Evolutionary conservation across 2,888 invertebrate genomes (phyloP).

Genomic region (Eulithis prunata): DNA sequence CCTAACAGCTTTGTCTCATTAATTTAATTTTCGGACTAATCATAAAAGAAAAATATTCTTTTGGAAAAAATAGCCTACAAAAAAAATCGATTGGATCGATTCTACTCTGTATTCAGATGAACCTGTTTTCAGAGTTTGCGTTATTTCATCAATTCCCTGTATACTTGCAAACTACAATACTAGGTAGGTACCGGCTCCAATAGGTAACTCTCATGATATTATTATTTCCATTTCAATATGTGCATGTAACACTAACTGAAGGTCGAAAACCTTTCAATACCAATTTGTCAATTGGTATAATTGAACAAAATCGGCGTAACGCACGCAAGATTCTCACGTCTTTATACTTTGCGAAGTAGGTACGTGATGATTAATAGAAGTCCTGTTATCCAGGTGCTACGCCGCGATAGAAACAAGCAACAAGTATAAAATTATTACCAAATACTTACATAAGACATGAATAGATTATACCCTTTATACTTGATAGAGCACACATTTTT

Average conservation of each 20-base stretch:
- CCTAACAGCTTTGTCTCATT: neutral
- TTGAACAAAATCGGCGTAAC: conserved; percentile 58
- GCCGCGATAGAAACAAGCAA: neutral
- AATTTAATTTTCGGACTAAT: too few relatives aligned
- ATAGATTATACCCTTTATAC: neutral
- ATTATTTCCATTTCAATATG: conserved; percentile 38
- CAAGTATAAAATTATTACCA: neutral
- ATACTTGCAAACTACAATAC: too few relatives aligned
- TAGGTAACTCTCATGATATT: conserved; percentile 42
- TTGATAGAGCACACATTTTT: conserved; percentile 25
- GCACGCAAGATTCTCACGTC: conserved; percentile 60
- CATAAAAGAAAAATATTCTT: too few relatives aligned
- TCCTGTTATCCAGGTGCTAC: conserved; percentile 16
- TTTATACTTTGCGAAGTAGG: conserved; percentile 32
- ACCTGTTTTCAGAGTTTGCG: too few relatives aligned
- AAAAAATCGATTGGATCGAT: too few relatives aligned
- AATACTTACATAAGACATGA: neutral
- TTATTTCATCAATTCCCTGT: too few relatives aligned
- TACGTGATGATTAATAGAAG: conserved; percentile 40
- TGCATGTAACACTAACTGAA: conserved; percentile 48
- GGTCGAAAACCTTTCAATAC: conserved; percentile 64
- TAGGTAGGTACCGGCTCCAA: conserved; percentile 6
- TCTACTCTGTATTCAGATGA: too few relatives aligned
- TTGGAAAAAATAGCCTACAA: too few relatives aligned
- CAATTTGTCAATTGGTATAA: conserved; percentile 63